Evolutionary conservation across 2,888 invertebrate genomes (phyloP), one percentile per base, ranked within the genome.

Genomic region (Oxyscelio sp.): DNA sequence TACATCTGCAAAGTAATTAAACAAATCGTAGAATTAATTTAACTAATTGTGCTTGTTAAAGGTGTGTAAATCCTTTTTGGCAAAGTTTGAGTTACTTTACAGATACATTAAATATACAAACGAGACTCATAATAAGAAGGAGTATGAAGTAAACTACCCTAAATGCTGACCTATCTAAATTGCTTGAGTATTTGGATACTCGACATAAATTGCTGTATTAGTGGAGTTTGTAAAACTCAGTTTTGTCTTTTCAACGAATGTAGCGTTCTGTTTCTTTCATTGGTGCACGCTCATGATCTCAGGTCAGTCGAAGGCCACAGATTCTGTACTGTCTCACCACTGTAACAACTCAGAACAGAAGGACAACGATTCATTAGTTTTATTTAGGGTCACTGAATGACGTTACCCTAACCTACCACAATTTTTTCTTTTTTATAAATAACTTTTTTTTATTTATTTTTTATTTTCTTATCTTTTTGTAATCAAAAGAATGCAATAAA

Each of bases 291-390:
- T 93, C 94, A 93, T 92, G 93, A 93, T 94, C 94, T 92, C 94
- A 93, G 94, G 92, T 94, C 93, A 94, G 93, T 93, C 92, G 93
- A 92, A 94, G 94, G 93, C 94, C 93, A 93, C 92, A 93, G 93
- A 93, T 92, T 94, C 93, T 94, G 94, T 94, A 94, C 92, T 92
- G 93, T 94, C 93, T 93, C 92, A 92, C 93, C 91, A 92, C 95
- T 95, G 95, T 94, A 95, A 95, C 94, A 95, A 94, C 94, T 94
- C 94, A 95, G 94, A 94, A 95, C 94, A 94, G 94, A 94, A 95
- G 94, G 94, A 94, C 94, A 94, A 94, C 93, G 92, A 93, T 93
- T 94, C 92, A 95, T 95, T 95, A 95, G 94, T 95, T 92, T 93
- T 91, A 91, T 91, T 92, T 86, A 90, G 91, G 91, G 91, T 90